Evolutionary conservation across 2,113 vertebrate genomes (phyloP).

Genomic region (Boulengeromyrus knoepffleri): DNA sequence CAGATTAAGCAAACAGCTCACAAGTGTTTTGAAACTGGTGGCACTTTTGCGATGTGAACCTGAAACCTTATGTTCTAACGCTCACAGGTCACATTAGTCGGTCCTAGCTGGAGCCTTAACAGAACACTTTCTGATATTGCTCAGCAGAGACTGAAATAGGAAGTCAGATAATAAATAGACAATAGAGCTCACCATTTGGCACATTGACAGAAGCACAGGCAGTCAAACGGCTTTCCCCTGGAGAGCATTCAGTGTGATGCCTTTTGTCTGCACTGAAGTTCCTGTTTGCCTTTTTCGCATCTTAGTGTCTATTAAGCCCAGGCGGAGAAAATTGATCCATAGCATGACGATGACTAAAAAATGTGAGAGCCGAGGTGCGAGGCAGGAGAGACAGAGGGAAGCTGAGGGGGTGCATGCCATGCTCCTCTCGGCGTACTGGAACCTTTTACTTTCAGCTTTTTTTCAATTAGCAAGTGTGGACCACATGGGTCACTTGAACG

Average conservation of each 20-base stretch:
- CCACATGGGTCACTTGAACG: background rate
- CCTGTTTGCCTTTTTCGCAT: conserved; percentile 16
- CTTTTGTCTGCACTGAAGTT: conserved; percentile 28
- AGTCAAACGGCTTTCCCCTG: conserved; percentile 4
- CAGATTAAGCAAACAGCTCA: background rate
- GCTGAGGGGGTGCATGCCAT: background rate
- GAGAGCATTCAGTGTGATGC: conserved; percentile 22
- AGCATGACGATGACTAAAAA: background rate
- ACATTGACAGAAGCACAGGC: conserved; percentile 26
- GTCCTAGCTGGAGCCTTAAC: background rate
- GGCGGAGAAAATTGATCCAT: conserved; percentile 20
- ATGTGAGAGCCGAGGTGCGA: background rate
- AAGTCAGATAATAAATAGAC: background rate
- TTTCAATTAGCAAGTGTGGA: background rate
- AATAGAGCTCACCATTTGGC: conserved; percentile 34
- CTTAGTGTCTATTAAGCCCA: conserved; percentile 14
- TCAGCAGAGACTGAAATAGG: background rate
- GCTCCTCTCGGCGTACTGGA: background rate
- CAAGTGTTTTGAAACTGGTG: background rate
- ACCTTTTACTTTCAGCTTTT: background rate
- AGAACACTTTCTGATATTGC: background rate
- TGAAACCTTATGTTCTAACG: background rate
- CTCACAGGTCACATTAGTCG: background rate
- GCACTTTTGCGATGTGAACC: background rate
- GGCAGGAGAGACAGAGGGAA: background rate